Conservation (phyloP, 1,140 invertebrate species). For the Coenobita brevimanus region DNA sequence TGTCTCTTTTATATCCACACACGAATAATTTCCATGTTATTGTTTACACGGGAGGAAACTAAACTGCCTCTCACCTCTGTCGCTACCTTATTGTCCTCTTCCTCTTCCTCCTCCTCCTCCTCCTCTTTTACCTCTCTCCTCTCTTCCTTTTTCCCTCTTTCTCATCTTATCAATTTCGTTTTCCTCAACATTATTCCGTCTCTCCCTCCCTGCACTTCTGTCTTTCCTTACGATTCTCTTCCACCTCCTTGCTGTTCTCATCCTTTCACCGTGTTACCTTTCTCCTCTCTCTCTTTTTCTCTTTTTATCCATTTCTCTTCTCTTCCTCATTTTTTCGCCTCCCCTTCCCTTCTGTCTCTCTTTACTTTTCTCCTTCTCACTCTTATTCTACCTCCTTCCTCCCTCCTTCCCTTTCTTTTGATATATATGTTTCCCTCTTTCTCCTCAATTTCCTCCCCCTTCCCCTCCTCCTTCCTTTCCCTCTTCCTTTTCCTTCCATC, state of each 20-base stretch:
- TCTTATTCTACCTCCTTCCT: conserved; percentile 39
- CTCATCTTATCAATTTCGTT: neutral
- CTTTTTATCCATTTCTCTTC: conserved; percentile 10
- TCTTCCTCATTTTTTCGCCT: conserved; percentile 17
- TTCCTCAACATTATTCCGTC: neutral
- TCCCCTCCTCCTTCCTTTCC: neutral
- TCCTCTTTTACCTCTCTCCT: conserved; percentile 2
- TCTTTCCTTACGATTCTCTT: conserved; percentile 33
- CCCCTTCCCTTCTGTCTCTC: conserved; percentile 2
- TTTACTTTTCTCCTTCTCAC: conserved; percentile 28
- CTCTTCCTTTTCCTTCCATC: neutral
- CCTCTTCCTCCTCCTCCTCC: conserved; percentile 44
- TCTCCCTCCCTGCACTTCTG: conserved; percentile 24
- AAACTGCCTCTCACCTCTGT: neutral
- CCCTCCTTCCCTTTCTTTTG: conserved; percentile 8
- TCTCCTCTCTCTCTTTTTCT: conserved; percentile 42
- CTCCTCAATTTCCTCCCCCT: conserved; percentile 38
- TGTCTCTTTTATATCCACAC: no score
- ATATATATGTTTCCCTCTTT: conserved; percentile 7
- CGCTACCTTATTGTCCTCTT: conserved; percentile 2
- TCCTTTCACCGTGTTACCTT: conserved; percentile 52
- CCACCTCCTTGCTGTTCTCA: neutral
- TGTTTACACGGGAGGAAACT: neutral
- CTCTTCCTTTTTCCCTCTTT: neutral
- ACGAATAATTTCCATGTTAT: no score